A percentile compares a stretch with the other conserved stretches of the same genome.
Conservation (phyloP, 2,797 vertebrate genomes). For the Macroramphosus scolopax region DNA sequence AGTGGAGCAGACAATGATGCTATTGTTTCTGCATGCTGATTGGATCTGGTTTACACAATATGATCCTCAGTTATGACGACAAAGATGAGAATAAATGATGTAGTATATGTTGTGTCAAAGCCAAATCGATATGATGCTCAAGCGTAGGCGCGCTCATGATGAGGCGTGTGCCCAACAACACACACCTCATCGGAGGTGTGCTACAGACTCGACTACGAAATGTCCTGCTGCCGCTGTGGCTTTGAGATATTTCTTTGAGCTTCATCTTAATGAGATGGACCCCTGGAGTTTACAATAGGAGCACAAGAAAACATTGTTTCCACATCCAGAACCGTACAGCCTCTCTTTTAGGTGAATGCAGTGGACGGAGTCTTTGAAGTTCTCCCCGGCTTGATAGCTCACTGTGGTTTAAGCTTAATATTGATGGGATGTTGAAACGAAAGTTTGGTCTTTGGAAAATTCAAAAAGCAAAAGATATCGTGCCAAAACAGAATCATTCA, state of each 20-base stretch:
- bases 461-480: slow-evolving; percentile 41
- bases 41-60: slow-evolving; percentile 37
- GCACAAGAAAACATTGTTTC: slow-evolving; percentile 30
- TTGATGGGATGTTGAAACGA: slow-evolving; percentile 32
- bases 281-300: slow-evolving; percentile 16
- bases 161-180: too few species aligned
- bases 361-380: slow-evolving; percentile 45
- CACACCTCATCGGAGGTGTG: slow-evolving; percentile 1
- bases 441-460: slow-evolving; percentile 39
- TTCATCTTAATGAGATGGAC: slow-evolving; percentile 27
- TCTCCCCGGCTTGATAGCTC: slow-evolving; percentile 41
- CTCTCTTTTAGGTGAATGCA: slow-evolving; percentile 18
- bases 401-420: slow-evolving; percentile 38
- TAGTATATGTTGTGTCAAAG: too few species aligned
- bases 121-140: too few species aligned
- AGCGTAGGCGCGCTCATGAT: slow-evolving; percentile 1
- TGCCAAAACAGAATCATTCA: too few species aligned
- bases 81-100: slow-evolving; percentile 35
- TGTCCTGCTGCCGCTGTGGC: slow-evolving; percentile 4
- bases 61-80: slow-evolving; percentile 26
- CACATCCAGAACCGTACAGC: slow-evolving; percentile 15
- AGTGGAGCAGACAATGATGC: slow-evolving; percentile 28
- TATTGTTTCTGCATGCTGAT: slow-evolving; percentile 50
- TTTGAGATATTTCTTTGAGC: slow-evolving; percentile 11
- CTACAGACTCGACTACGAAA: not conserved